Percentiles rank a stretch among this genome's conserved stretches.
Conservation (phyloP, 2,113 vertebrate genomes). For the Rattus rattus region DNA sequence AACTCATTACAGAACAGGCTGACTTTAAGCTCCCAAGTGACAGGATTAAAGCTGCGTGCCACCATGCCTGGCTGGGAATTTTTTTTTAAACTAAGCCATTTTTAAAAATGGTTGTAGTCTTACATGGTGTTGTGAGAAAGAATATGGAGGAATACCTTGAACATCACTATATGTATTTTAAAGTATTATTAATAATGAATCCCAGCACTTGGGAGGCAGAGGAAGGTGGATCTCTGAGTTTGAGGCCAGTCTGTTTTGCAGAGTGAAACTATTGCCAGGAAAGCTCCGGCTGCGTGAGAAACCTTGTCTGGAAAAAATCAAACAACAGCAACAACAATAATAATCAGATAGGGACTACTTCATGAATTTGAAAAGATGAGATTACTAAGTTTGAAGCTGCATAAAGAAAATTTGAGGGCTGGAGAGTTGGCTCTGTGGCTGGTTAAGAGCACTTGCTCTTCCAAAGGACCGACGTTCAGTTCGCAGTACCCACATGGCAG, state of each 20-base stretch:
- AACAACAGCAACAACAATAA: too few species aligned
- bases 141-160: conserved; percentile 5
- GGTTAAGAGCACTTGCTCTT: not conserved
- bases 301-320: not conserved
- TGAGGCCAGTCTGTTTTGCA: not conserved
- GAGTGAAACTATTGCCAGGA: not conserved
- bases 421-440: not conserved
- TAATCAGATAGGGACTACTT: not conserved
- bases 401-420: not conserved
- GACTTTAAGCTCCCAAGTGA: not conserved
- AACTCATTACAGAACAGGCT: not conserved
- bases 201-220: not conserved
- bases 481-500: not conserved
- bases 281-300: not conserved
- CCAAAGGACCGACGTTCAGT: not conserved
- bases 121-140: conserved; percentile 5
- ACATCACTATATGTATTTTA: conserved; percentile 35
- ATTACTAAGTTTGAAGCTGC: not conserved
- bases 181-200: conserved; percentile 43
- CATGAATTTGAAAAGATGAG: not conserved
- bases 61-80: not conserved
- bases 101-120: not conserved
- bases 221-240: not conserved
- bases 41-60: not conserved
- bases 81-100: not conserved